Evolutionary conservation across 2,113 vertebrate species (phyloP), one percentile per base, ranked within the genome.

Genomic region (Ceyx melanurus): DNA sequence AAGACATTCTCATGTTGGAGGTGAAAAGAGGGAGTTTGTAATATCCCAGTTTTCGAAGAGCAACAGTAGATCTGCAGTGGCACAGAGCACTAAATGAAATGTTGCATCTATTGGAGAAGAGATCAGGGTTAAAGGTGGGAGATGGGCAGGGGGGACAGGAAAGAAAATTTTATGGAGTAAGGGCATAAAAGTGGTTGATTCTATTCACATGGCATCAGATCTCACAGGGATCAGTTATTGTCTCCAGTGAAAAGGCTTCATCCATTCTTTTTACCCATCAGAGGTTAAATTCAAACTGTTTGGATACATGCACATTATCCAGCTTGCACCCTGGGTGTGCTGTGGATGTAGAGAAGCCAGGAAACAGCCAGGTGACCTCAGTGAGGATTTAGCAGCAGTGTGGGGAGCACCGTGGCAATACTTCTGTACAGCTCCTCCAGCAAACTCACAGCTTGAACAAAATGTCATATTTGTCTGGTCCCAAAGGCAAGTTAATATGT

Each of bases 1-100:
- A 85, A 89, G 58, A 71, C 29, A 77, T 82, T 95, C 74, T 91
- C 66, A 91, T 85, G 82, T 90, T 1, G 5, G 93, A 79, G 31
- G 62, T 73, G 58, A 84, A 86, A 92, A 76, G 62, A 64, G 29
- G n/a, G 57, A 51, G 70, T 73, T 56, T 82, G 40, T 61, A 89
- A 86, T 72, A 56, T 51, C 4, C 2, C 72, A 48, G 5, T 91
- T 74, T 86, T 89, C 75, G 79, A 73, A 56, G 10, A 57, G 40
- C 42, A 26, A 21, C 51, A 67, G 58, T 67, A 43, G 37, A 35
- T 88, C 77, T 82, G 74, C 82, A 62, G n/a, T 62, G 50, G 61
- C 71, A 95, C 2, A 9, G 13, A 64, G 53, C 75, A 86, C 53
- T 51, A 80, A 74, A 86, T 56, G 75, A 67, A 84, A 85, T 31